Base-by-base conservation (phyloP, 92 coral and sea anemone species). In the Muricea muricata region DNA sequence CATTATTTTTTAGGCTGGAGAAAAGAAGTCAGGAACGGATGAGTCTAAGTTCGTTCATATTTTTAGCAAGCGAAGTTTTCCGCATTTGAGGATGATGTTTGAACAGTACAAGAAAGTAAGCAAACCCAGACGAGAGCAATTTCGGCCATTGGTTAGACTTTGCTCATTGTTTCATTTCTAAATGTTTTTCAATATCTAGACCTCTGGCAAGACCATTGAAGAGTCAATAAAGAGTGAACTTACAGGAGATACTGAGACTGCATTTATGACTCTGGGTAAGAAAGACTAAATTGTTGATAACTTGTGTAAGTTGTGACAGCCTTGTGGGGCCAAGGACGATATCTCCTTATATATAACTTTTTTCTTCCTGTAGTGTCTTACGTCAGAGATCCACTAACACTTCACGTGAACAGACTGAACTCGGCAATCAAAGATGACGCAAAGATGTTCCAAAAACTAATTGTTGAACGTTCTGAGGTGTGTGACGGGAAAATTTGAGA, bases 21-120 rank as follows among this genome's bases (percentile, higher is more conserved):
- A 91, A 50, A 94, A 92, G 77, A 82, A 91, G 33, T 94, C 93
- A 94, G 98, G 98, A 30, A 94, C 98, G 3, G 96, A 94, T 66
- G 98, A 94, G 56, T 89, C 87, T 35, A 79, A 85, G 33, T 94
- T 94, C 35, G 89, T 94, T 21, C 91, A 92, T 67, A 88, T 94
- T 34, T 94, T 94, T 29, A 92, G 94, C 35, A 88, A 86, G 39
- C 84, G 98, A 70, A 92, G 97, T 32, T 47, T 87, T 26, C 86
- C 91, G 48, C 97, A 92, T 75, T 87, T 94, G 54, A 94, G 85
- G 56, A 93, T 92, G 67, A 94, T 92, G 98, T 79, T 90, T 41
- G 92, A 90, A 2, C 94, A 94, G 41, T 94, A 94, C 91, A 78
- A 80, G 20, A 90, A 90, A 94, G 98, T 94, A 84, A 58, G 6